Percentiles rank a stretch among this genome's conserved stretches.
These are phyloP conservation scores for Lepeophtheirus nordmannii DNA, from an alignment of 2,888 invertebrate species.

Conservation along the genomic window DNA sequence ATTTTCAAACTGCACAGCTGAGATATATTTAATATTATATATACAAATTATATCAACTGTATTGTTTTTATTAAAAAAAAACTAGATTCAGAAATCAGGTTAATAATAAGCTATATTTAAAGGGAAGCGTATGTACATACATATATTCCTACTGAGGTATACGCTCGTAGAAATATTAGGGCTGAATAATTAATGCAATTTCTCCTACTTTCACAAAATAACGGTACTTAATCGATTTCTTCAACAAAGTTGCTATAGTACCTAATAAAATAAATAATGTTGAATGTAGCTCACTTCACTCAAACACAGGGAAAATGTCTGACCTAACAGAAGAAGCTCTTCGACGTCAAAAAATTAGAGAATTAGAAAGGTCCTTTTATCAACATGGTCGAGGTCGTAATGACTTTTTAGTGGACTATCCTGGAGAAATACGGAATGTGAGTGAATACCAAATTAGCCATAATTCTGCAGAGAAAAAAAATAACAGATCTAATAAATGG, in stretches of 20 bases:
- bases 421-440: not conserved
- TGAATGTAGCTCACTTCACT: not conserved
- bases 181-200: not conserved
- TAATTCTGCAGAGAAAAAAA: not conserved
- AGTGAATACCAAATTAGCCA: not conserved
- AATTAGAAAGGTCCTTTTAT: not conserved
- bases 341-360: not conserved
- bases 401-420: not conserved
- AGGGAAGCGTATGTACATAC: too few species aligned
- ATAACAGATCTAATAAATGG: not conserved
- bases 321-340: not conserved
- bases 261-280: not conserved
- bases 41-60: too few species aligned
- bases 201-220: not conserved
- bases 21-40: too few species aligned
- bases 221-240: not conserved
- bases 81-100: too few species aligned
- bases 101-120: too few species aligned
- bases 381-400: not conserved
- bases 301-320: not conserved
- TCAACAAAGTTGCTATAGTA: not conserved
- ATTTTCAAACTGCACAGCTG: too few species aligned
- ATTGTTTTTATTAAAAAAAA: too few species aligned
- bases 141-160: too few species aligned
- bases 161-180: too few species aligned